Conservation (phyloP, 1,140 invertebrate genomes). For the Pogonus chalceus region DNA sequence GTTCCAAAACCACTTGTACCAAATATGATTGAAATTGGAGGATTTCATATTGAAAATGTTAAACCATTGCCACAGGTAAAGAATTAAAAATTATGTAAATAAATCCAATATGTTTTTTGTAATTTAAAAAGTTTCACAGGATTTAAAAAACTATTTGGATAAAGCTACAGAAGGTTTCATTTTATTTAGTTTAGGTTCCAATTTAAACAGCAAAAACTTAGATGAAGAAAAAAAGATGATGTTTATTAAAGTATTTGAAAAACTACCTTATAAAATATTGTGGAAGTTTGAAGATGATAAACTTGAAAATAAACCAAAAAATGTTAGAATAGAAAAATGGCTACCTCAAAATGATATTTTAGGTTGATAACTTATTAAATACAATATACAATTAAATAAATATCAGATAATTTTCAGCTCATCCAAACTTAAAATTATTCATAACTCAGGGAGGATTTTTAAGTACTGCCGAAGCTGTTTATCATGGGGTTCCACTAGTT, state of each 20-base stretch:
- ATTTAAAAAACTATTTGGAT: slow-evolving; percentile 38
- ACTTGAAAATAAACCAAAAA: slow-evolving; percentile 36
- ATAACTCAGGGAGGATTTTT: slow-evolving; percentile 25
- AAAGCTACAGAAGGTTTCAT: slow-evolving; percentile 39
- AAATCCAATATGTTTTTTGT: no score
- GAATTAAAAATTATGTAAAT: no score
- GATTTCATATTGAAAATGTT: slow-evolving; percentile 40
- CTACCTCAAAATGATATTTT: slow-evolving; percentile 52
- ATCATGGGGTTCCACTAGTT: slow-evolving; percentile 41
- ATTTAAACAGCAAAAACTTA: slow-evolving; percentile 37
- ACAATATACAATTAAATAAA: no score
- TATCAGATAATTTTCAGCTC: slow-evolving; percentile 17
- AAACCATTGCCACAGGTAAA: slow-evolving; percentile 37
- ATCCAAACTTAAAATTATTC: slow-evolving; percentile 23
- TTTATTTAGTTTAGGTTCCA: slow-evolving; percentile 42
- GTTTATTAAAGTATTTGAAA: slow-evolving; percentile 38
- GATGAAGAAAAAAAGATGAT: slow-evolving; percentile 30
- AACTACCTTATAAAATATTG: slow-evolving; percentile 42
- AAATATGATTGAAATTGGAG: slow-evolving; percentile 41
- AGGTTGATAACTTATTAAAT: slow-evolving; percentile 33
- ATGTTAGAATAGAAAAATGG: slow-evolving; percentile 42
- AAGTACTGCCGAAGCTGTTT: slow-evolving; percentile 35
- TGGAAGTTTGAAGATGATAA: slow-evolving; percentile 47
- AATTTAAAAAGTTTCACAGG: no score
- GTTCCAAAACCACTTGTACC: slow-evolving; percentile 34